Percentiles rank a stretch among this genome's conserved stretches.
These are phyloP conservation scores for Rattus rattus DNA, from an alignment of 2,113 vertebrate genomes.

Conservation along the genomic window DNA sequence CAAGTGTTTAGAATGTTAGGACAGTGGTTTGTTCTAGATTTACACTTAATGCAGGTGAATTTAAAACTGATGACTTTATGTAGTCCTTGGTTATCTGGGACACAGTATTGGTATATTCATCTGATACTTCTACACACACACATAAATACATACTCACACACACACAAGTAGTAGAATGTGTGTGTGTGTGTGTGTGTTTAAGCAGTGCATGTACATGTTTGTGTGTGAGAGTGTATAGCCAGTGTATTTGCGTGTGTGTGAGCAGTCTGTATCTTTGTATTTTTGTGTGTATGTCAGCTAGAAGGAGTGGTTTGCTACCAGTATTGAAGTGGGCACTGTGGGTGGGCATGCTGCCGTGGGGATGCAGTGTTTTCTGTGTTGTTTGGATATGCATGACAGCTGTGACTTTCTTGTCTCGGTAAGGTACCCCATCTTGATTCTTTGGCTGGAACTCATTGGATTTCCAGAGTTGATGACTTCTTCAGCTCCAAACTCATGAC, in stretches of 20 bases:
- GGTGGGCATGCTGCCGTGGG: too few relatives aligned
- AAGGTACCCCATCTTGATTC: not conserved
- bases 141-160: too few relatives aligned
- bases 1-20: slow-evolving; percentile 3
- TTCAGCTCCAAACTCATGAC: not conserved
- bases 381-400: not conserved
- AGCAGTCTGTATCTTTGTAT: not conserved
- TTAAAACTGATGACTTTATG: slow-evolving; percentile 38
- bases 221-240: not conserved
- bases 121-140: too few relatives aligned
- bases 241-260: not conserved
- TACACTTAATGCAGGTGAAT: slow-evolving; percentile 10
- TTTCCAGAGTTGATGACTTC: not conserved
- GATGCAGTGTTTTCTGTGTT: not conserved
- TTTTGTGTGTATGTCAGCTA: not conserved
- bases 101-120: not conserved
- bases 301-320: not conserved
- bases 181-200: not conserved
- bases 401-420: not conserved
- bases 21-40: not conserved
- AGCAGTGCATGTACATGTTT: not conserved
- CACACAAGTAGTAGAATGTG: not conserved
- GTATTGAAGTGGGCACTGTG: too few relatives aligned
- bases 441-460: not conserved
- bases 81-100: not conserved